A percentile compares a stretch with the other conserved stretches of the same genome.
Conservation (phyloP, 1,140 invertebrate genomes). For the fruit fly (Drosophila melanogaster) region DNA sequence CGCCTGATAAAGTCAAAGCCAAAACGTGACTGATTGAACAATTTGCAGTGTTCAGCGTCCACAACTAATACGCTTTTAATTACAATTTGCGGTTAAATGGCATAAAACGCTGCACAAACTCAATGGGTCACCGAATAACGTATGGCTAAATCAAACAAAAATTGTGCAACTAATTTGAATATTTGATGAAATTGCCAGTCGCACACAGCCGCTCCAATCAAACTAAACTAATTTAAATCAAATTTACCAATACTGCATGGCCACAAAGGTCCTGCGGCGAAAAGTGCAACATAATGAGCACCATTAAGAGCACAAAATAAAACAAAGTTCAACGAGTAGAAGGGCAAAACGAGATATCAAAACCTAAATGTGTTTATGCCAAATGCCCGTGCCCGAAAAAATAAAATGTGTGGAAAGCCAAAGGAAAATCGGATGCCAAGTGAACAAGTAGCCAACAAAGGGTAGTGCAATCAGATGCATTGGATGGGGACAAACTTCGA, state of each 20-base stretch:
- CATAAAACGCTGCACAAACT: constrained; percentile 38
- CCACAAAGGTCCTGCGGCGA: constrained; percentile 23
- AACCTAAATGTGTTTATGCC: constrained; percentile 61
- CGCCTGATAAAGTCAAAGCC: constrained; percentile 11
- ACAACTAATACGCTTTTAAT: constrained; percentile 65
- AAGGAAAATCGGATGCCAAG: constrained; percentile 34
- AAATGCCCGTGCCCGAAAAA: constrained; percentile 16
- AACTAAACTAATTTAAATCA: constrained; percentile 70
- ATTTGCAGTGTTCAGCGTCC: constrained; percentile 12
- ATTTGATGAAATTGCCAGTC: constrained; percentile 45
- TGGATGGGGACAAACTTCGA: constrained; percentile 49
- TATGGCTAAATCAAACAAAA: constrained; percentile 30
- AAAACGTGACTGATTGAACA: constrained; percentile 37
- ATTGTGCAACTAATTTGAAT: constrained; percentile 52
- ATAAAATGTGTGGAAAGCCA: constrained; percentile 3
- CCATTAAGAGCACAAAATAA: constrained; percentile 65
- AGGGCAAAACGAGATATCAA: constrained; percentile 27
- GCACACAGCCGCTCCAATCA: constrained; percentile 39
- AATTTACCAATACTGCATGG: constrained; percentile 38
- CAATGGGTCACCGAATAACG: constrained; percentile 5
- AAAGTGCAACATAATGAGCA: constrained; percentile 60
- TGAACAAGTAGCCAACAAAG: constrained; percentile 64
- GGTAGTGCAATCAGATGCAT: constrained; percentile 74
- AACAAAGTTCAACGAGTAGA: constrained; percentile 54
- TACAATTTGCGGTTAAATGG: constrained; percentile 59